These are phyloP conservation scores for Coenonympha glycerion DNA, from an alignment of 2,888 invertebrate genomes.

Conservation along the genomic window DNA sequence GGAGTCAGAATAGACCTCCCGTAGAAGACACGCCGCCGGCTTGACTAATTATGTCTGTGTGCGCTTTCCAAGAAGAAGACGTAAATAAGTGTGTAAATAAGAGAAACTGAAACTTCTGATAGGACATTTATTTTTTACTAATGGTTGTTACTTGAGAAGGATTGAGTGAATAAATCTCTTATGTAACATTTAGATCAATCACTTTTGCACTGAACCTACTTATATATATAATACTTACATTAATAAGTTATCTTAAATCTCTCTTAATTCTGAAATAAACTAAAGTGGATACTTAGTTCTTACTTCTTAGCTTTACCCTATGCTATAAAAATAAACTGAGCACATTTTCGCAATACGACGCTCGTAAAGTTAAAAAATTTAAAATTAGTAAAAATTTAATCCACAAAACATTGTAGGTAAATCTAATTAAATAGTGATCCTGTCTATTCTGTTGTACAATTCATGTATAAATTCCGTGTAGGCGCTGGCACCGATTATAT, in stretches of 20 bases:
- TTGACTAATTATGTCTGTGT: slow-evolving; percentile 11
- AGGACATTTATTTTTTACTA: background rate
- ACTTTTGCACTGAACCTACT: no score
- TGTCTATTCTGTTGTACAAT: slow-evolving; percentile 26
- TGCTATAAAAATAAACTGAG: no score
- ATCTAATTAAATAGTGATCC: slow-evolving; percentile 22
- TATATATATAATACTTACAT: no score
- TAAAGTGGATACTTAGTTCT: no score
- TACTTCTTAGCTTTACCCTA: no score
- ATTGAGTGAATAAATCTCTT: background rate
- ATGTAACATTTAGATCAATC: no score
- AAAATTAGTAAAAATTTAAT: no score
- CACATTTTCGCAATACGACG: no score
- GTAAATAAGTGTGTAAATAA: slow-evolving; percentile 8
- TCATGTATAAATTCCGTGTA: slow-evolving; percentile 46
- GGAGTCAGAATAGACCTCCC: slow-evolving; percentile 21
- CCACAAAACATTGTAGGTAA: no score
- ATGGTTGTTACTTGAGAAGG: background rate
- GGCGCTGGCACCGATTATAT: slow-evolving; percentile 59
- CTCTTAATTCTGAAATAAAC: no score
- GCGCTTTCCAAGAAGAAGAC: slow-evolving; percentile 7
- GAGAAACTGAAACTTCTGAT: background rate
- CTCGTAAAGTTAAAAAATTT: no score
- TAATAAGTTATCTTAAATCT: no score
- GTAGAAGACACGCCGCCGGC: slow-evolving; percentile 14